A percentile compares a stretch with the other conserved stretches of the same genome.
Conservation (phyloP, 2,888 invertebrate species). For the Ennomos erosarius region DNA sequence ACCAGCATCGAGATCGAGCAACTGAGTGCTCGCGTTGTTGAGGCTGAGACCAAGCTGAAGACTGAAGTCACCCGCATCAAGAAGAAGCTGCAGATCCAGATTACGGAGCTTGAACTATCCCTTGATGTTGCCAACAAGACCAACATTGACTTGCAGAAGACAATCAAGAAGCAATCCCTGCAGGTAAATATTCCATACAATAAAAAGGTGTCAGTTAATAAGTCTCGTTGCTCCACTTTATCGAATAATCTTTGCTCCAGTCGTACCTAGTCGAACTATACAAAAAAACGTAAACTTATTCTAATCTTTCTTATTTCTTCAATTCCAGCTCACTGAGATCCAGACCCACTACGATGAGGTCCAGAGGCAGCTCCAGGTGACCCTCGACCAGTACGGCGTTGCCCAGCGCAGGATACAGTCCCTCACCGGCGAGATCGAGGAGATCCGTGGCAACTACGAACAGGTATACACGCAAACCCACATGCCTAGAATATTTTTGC, state of each 20-base stretch:
- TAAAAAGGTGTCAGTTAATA: too few relatives aligned
- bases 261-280: too few relatives aligned
- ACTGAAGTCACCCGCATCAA: constrained; percentile 98
- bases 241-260: too few relatives aligned
- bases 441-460: constrained; percentile 96
- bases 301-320: background rate
- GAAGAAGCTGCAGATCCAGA: constrained; percentile 99
- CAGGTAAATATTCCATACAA: constrained; percentile 81
- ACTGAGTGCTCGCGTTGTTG: constrained; percentile 96
- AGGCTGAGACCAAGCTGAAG: constrained; percentile 98
- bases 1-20: constrained; percentile 99
- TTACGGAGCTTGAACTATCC: constrained; percentile 98
- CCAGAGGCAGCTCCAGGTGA: constrained; percentile 97
- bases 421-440: constrained; percentile 97
- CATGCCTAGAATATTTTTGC: too few relatives aligned
- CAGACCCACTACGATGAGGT: constrained; percentile 98
- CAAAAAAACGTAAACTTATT: too few relatives aligned
- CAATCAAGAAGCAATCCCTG: constrained; percentile 98
- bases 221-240: too few relatives aligned
- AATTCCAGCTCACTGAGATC: constrained; percentile 90
- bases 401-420: constrained; percentile 96
- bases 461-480: constrained; percentile 61
- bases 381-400: constrained; percentile 96
- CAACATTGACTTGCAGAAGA: constrained; percentile 98
- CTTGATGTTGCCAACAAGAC: constrained; percentile 99